These are phyloP conservation scores for Synanthedon andrenaeformis DNA, from an alignment of 2,888 invertebrate species.

Conservation along the genomic window DNA sequence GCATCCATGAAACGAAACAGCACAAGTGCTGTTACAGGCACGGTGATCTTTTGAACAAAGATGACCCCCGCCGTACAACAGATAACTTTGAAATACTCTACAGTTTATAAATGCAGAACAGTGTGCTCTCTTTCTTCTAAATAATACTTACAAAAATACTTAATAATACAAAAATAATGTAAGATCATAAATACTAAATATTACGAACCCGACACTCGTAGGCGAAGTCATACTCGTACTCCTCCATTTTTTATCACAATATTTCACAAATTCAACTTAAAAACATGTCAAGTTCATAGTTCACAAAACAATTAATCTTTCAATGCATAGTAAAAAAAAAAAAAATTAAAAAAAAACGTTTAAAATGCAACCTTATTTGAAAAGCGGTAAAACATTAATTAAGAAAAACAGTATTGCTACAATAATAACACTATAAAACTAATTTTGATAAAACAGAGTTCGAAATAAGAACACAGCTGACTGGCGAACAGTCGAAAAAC, in stretches of 20 bases:
- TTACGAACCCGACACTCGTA: constrained; percentile 75
- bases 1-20: too few species aligned
- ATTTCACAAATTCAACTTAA: constrained; percentile 12
- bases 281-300: constrained; percentile 17
- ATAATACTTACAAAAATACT: too few species aligned
- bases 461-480: constrained; percentile 27
- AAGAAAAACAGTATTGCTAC: constrained; percentile 3
- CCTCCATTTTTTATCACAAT: constrained; percentile 36
- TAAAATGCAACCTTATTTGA: constrained; percentile 21
- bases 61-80: too few species aligned
- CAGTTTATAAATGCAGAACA: too few species aligned
- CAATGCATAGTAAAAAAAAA: constrained; percentile 15
- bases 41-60: too few species aligned
- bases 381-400: constrained; percentile 10
- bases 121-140: too few species aligned
- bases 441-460: neutral
- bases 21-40: too few species aligned
- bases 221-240: constrained; percentile 75
- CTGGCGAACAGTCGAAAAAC: constrained; percentile 40
- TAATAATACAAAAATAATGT: too few species aligned
- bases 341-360: constrained; percentile 3
- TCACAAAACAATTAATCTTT: constrained; percentile 20
- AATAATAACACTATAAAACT: neutral
- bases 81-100: too few species aligned
- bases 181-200: neutral